Conservation (phyloP, 2,113 vertebrate genomes). For the Lagopus leucura region DNA sequence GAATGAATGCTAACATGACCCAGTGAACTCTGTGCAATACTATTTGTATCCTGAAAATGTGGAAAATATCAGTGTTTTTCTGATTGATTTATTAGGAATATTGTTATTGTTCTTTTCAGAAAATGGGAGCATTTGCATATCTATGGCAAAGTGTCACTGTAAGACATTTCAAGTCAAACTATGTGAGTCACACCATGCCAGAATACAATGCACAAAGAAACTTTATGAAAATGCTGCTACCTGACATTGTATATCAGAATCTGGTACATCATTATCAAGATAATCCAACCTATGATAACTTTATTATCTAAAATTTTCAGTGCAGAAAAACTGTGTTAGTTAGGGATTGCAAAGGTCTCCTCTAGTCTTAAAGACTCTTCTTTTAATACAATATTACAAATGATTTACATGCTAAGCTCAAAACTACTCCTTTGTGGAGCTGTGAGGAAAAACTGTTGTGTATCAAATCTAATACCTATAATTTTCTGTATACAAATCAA, state of each 20-base stretch:
- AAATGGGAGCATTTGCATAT: constrained; percentile 50
- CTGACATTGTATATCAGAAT: constrained; percentile 41
- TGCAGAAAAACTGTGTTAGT: not conserved
- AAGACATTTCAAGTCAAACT: constrained; percentile 12
- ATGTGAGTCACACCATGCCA: constrained; percentile 32
- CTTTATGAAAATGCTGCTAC: constrained; percentile 30
- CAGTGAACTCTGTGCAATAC: not conserved
- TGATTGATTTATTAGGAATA: not conserved
- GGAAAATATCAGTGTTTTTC: constrained; percentile 23
- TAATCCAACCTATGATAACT: constrained; percentile 37
- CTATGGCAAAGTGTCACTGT: constrained; percentile 38
- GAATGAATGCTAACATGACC: not conserved
- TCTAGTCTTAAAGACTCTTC: not conserved
- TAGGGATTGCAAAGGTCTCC: not conserved
- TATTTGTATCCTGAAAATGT: not conserved
- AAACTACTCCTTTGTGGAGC: not conserved
- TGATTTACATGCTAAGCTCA: not conserved
- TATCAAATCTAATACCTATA: not conserved
- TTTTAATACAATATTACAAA: not conserved
- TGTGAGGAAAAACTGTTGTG: not conserved
- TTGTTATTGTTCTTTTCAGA: constrained; percentile 53
- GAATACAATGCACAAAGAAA: constrained; percentile 31
- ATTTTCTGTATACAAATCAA: not conserved
- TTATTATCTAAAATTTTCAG: constrained; percentile 30
- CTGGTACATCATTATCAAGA: constrained; percentile 4